A percentile compares a stretch with the other conserved stretches of the same genome.
phyloP scores from a whole-genome alignment of 2,113 vertebrate species.

The Trogon melanurus region DNA sequence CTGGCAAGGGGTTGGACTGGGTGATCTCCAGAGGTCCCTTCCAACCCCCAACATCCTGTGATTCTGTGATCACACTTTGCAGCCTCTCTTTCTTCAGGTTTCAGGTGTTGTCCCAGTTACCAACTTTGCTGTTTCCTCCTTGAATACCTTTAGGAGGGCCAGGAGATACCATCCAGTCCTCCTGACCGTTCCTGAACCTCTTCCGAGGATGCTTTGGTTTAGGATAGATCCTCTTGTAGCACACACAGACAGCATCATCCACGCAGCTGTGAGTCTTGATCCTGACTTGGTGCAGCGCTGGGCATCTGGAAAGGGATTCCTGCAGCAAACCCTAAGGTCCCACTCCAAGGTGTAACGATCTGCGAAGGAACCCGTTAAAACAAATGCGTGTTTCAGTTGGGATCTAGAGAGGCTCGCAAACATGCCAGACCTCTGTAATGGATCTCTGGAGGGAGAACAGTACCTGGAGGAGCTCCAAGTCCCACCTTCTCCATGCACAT shows the following conservation, averaged over 20 bases:
- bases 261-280: neutral
- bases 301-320: neutral
- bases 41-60: too few species aligned
- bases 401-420: conserved; percentile 49
- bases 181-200: neutral
- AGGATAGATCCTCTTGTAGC: neutral
- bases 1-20: too few species aligned
- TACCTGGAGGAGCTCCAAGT: conserved; percentile 55
- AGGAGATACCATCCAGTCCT: neutral
- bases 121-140: neutral
- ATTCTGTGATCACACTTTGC: neutral
- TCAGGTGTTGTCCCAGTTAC: neutral
- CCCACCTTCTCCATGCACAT: conserved; percentile 43
- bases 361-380: conserved; percentile 53
- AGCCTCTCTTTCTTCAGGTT: neutral
- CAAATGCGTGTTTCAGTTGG: conserved; percentile 29
- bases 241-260: neutral
- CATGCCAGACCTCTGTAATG: conserved; percentile 30
- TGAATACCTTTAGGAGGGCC: neutral
- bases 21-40: too few species aligned
- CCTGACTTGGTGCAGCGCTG: fast-evolving
- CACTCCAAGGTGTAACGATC: neutral
- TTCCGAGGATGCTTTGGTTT: neutral
- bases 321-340: neutral
- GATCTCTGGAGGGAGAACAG: conserved; percentile 62